These are phyloP conservation scores for Typhlichthys eigenmanni DNA, from an alignment of 2,797 vertebrate species.

Conservation along the genomic window DNA sequence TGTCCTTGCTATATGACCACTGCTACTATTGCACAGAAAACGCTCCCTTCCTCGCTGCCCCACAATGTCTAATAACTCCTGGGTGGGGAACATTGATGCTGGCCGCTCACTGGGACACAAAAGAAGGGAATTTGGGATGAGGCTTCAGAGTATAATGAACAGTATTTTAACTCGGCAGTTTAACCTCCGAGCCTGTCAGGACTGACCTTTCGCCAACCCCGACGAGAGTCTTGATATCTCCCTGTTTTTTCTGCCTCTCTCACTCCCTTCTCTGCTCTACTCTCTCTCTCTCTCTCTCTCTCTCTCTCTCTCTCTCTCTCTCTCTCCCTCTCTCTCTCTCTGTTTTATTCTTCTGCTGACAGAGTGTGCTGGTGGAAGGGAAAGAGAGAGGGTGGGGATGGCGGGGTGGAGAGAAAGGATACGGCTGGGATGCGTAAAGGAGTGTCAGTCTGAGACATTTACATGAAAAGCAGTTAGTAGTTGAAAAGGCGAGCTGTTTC, in stretches of 20 bases:
- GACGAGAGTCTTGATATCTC: slow-evolving; percentile 94
- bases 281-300: background rate
- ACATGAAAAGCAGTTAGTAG: slow-evolving; percentile 98
- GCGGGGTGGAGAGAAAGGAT: slow-evolving; percentile 2
- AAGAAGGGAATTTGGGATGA: slow-evolving; percentile 96
- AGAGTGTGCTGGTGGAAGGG: slow-evolving; percentile 65
- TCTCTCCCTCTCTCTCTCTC: slow-evolving; percentile 79
- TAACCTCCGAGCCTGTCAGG: slow-evolving; percentile 98
- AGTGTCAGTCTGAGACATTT: slow-evolving; percentile 96
- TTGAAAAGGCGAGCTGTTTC: slow-evolving; percentile 95
- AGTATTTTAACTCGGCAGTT: slow-evolving; percentile 99
- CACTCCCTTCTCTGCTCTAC: slow-evolving; percentile 35
- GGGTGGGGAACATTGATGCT: slow-evolving; percentile 91
- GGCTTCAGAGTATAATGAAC: slow-evolving; percentile 95
- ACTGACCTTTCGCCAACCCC: slow-evolving; percentile 99
- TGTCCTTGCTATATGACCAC: slow-evolving; percentile 79
- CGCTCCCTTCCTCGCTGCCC: slow-evolving; percentile 80
- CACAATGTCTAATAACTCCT: slow-evolving; percentile 96
- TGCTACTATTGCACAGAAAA: slow-evolving; percentile 80
- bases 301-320: slow-evolving; percentile 41
- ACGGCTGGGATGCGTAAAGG: slow-evolving; percentile 88
- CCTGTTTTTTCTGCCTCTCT: slow-evolving; percentile 64
- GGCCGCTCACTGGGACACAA: slow-evolving; percentile 92
- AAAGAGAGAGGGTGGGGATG: slow-evolving; percentile 51
- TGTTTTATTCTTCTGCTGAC: slow-evolving; percentile 76